phyloP scores from a whole-genome alignment of 2,797 vertebrate species.

The Aphelocoma californica region DNA sequence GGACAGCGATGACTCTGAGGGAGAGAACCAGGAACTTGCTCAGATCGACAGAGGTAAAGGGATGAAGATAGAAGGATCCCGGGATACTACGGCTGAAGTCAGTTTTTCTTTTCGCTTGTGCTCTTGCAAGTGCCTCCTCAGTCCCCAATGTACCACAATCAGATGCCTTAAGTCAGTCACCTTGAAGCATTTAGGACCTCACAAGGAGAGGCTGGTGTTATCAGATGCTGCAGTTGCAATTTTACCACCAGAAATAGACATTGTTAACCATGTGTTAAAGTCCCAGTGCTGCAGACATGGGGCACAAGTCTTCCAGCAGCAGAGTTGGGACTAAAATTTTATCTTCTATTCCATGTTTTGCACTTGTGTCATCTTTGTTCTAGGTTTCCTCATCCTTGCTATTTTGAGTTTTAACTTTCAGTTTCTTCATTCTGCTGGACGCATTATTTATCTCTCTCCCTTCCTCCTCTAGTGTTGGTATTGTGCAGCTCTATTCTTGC shows the following conservation, averaged over 20 bases:
- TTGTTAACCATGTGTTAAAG: not conserved
- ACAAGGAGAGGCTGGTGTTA: not conserved
- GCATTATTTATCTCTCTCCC: not conserved
- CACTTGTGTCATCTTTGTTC: not conserved
- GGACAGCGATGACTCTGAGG: constrained; percentile 93
- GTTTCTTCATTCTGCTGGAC: not conserved
- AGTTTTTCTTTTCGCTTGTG: not conserved
- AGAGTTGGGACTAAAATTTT: not conserved
- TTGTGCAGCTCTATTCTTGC: not conserved
- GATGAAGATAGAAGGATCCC: not conserved
- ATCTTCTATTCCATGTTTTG: not conserved
- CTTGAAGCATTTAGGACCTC: not conserved
- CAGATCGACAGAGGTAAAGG: constrained; percentile 90
- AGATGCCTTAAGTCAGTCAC: not conserved
- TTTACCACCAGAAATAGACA: not conserved
- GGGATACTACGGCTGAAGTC: not conserved
- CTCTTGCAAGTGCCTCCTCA: not conserved
- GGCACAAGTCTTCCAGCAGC: not conserved
- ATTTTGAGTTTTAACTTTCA: not conserved
- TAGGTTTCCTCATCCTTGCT: not conserved
- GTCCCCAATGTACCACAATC: not conserved
- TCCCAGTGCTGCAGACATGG: not conserved
- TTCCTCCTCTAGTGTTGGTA: not conserved
- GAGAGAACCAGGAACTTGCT: constrained; percentile 92
- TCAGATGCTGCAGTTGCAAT: not conserved